Evolutionary conservation across 2,797 vertebrate genomes (phyloP).

Genomic region (Loris lydekkerianus): DNA sequence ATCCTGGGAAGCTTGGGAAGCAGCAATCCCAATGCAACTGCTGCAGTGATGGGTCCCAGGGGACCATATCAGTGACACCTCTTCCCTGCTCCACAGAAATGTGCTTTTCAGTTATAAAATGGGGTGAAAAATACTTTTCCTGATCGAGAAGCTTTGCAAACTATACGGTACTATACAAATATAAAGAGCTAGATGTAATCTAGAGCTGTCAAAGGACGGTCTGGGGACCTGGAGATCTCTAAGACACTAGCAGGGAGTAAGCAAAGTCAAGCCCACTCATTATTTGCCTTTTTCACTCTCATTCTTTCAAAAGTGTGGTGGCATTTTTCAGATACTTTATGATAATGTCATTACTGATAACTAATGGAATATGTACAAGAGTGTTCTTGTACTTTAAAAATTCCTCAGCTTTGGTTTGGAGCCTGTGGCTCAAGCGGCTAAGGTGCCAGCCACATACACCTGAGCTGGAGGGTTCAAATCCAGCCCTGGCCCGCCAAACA

Average conservation of each 20-base stretch:
- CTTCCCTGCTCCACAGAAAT: background rate
- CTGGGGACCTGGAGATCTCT: background rate
- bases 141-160: background rate
- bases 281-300: background rate
- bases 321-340: background rate
- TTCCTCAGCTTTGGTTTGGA: background rate
- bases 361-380: background rate
- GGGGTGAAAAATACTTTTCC: background rate
- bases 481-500: no score
- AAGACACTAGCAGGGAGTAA: background rate
- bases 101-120: background rate
- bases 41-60: background rate
- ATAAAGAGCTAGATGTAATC: background rate
- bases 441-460: no score
- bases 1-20: background rate
- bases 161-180: background rate
- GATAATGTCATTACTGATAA: background rate
- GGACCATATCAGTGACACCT: background rate
- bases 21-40: background rate
- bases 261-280: background rate
- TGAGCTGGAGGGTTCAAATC: no score
- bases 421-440: no score
- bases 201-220: background rate
- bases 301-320: background rate
- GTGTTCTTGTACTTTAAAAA: background rate